Evolutionary conservation across 2,113 vertebrate genomes (phyloP).

Genomic region (Tretioscincus oriximinensis): DNA sequence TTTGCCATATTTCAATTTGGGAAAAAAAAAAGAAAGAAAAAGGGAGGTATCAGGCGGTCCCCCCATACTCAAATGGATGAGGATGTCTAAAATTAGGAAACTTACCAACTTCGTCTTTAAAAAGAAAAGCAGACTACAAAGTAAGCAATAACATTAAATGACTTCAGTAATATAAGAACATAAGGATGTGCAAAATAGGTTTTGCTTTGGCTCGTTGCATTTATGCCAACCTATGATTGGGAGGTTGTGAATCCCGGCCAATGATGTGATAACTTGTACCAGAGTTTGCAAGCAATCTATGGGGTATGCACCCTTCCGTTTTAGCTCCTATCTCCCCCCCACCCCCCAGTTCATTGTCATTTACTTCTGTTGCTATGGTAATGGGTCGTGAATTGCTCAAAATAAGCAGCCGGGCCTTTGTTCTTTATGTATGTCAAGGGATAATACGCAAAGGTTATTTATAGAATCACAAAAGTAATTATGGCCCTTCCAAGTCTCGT

Average conservation of each 20-base stretch:
- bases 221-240: not conserved
- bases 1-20: too few relatives aligned
- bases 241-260: slow-evolving; percentile 11
- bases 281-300: slow-evolving; percentile 27
- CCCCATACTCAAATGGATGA: too few relatives aligned
- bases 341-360: slow-evolving; percentile 50
- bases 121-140: too few relatives aligned
- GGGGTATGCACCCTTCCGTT: slow-evolving; percentile 47
- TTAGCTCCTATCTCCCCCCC: slow-evolving; percentile 33
- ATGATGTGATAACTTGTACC: slow-evolving; percentile 25
- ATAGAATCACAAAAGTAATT: slow-evolving; percentile 62
- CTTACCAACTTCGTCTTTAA: not conserved
- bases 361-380: slow-evolving; percentile 68
- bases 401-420: slow-evolving; percentile 69
- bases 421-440: slow-evolving; percentile 62
- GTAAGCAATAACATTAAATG: not conserved
- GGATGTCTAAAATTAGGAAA: too few relatives aligned
- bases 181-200: not conserved
- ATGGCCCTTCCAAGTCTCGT: slow-evolving; percentile 54
- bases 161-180: too few relatives aligned
- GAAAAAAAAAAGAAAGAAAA: too few relatives aligned
- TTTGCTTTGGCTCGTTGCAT: not conserved
- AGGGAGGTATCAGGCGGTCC: too few relatives aligned
- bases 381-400: slow-evolving; percentile 67
- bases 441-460: slow-evolving; percentile 67